phyloP scores from a whole-genome alignment of 2,113 vertebrate genomes.

The Prolemur simus region DNA sequence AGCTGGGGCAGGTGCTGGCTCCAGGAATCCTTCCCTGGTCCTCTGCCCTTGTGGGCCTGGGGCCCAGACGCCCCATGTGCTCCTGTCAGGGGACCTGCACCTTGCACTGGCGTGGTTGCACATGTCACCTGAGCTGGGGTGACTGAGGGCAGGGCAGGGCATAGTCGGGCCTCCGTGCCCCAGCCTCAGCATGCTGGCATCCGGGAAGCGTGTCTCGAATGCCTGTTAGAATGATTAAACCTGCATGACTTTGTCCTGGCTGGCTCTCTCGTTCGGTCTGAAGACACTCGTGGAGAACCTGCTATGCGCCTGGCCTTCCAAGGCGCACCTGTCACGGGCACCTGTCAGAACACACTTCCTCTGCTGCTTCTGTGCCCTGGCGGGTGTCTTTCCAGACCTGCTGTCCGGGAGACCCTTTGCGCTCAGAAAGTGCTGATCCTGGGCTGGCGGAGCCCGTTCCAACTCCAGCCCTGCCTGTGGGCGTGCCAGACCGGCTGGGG shows the following conservation, averaged over 20 bases:
- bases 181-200: not conserved
- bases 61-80: not conserved
- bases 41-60: not conserved
- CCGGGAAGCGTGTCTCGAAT: not conserved
- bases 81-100: not conserved
- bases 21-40: not conserved
- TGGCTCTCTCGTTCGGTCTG: not conserved
- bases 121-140: not conserved
- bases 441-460: not conserved
- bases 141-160: no score
- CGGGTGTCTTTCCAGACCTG: not conserved
- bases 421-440: not conserved
- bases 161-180: not conserved
- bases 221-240: slow-evolving; percentile 21
- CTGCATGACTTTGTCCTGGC: not conserved
- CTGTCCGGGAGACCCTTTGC: not conserved
- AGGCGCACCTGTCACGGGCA: not conserved
- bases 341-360: not conserved
- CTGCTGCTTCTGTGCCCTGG: not conserved
- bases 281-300: not conserved
- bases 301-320: not conserved
- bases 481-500: not conserved
- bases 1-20: not conserved
- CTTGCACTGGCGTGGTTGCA: not conserved
- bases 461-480: not conserved